Evolutionary conservation across 2,888 invertebrate genomes (phyloP), one percentile per base, ranked within the genome.

Genomic region (Coronaproctus castanopsis): DNA sequence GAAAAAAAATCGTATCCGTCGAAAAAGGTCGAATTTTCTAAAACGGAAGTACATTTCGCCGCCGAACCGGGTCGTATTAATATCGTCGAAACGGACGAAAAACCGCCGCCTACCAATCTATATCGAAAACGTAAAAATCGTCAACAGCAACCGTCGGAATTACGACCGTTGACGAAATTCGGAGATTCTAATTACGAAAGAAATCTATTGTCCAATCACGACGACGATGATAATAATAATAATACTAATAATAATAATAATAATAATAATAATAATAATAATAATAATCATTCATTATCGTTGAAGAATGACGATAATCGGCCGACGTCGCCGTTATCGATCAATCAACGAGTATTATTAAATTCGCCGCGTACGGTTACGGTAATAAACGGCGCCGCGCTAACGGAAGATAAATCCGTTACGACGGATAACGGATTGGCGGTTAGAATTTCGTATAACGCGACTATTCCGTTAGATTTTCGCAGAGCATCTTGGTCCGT

Each of bases 41-140:
- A 88, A 74, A 88, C 88, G 1, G 89, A 89, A 73, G 80, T 89
- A 23, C 89, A 89, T 71, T 88, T 88, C 70, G 84, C 86, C 20
- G 84, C 86, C 19, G 88, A 88, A 69, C 84, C 87, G 1, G 89
- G 89, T 0, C 80, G 81, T 66, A 85, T 89, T 0, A 87, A 88
- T 68, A 87, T 89, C 61, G 87, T 89, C 36, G 87, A 87, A 68
- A 88, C 88, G 0, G 87, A 87, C 71, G 86, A 84, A 63, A 88
- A 89, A 70, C 88, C 88, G 53, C 87, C 87, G 10, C 86, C 88
- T 3, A 83, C 85, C 1, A 84, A 83, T 68, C 83, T 58, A 10
- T 62, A 63, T 51, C 60, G 63, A 19, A 36, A 14, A 36, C 57
- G 22, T 51, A 61, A 60, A 59, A 62, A 54, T 54, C 59, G 63